Percentiles rank a stretch among this genome's conserved stretches.
Conservation (phyloP, 2,888 invertebrate genomes). For the Xestia ashworthii region DNA sequence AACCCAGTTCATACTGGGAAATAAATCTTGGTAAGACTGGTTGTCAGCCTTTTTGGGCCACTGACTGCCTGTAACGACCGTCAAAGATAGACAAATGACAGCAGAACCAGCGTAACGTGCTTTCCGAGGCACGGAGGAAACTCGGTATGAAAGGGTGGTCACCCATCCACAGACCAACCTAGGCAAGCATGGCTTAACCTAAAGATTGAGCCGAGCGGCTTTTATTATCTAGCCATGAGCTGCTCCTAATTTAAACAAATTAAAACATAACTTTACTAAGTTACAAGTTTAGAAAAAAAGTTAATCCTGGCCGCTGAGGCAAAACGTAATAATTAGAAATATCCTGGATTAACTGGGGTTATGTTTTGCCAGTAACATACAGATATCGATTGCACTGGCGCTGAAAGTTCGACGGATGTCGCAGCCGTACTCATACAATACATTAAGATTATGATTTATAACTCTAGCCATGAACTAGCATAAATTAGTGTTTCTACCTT, state of each 20-base stretch:
- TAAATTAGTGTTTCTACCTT: constrained; percentile 55
- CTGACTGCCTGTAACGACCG: too few species aligned
- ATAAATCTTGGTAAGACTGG: too few species aligned
- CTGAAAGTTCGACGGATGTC: constrained; percentile 66
- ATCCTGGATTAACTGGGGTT: neutral
- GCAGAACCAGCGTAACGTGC: too few species aligned
- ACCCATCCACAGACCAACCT: too few species aligned
- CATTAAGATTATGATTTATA: constrained; percentile 71
- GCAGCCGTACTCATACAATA: constrained; percentile 55
- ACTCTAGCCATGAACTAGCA: constrained; percentile 62
- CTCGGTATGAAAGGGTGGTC: too few species aligned
- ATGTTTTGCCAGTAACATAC: constrained; percentile 24
- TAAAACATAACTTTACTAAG: neutral
- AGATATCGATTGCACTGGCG: constrained; percentile 65
- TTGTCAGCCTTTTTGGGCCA: too few species aligned
- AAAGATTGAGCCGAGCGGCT: too few species aligned
- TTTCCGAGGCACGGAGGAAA: too few species aligned
- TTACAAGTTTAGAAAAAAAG: neutral
- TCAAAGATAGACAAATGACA: too few species aligned
- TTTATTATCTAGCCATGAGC: too few species aligned
- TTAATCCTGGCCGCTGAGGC: neutral
- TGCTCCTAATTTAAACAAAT: neutral
- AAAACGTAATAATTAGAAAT: neutral
- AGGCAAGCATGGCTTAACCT: too few species aligned
- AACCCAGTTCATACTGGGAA: too few species aligned